These are phyloP conservation scores for Andrena trimmerana DNA, from an alignment of 2,888 invertebrate genomes.

Conservation along the genomic window DNA sequence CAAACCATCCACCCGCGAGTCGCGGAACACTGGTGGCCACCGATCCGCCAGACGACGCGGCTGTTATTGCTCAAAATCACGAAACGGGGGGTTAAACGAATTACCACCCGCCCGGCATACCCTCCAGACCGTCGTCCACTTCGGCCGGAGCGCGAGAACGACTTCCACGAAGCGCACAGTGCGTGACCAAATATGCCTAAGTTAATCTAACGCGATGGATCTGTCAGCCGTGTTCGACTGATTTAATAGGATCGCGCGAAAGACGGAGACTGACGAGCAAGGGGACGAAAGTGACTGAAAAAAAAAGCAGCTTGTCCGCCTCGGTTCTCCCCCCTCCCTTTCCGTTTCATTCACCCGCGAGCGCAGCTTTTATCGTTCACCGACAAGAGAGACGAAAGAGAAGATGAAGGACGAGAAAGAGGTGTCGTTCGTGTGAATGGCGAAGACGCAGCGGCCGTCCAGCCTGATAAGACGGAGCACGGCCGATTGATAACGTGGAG, in stretches of 20 bases:
- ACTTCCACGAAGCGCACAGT: conserved; percentile 17
- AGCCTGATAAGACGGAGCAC: conserved; percentile 3
- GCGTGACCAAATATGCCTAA: conserved; percentile 36
- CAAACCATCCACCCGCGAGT: not conserved
- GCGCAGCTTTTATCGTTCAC: conserved; percentile 23
- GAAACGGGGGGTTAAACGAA: not conserved
- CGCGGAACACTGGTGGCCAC: not conserved
- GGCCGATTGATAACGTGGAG: conserved; percentile 58
- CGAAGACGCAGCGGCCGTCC: not conserved
- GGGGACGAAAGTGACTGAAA: no score
- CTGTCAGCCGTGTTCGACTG: conserved; percentile 3
- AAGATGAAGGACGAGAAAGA: conserved; percentile 18
- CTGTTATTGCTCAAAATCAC: not conserved
- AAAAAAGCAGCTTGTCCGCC: not conserved
- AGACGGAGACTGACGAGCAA: not conserved
- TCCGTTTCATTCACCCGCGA: not conserved
- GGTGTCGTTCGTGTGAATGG: conserved; percentile 9
- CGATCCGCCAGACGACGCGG: not conserved
- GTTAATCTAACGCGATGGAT: conserved; percentile 16
- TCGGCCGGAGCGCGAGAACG: not conserved
- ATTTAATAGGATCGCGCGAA: conserved; percentile 6
- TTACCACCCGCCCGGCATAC: not conserved
- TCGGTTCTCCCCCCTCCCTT: not conserved
- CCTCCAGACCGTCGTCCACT: not conserved
- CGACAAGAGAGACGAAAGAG: conserved; percentile 8